Evolutionary conservation across 2,888 invertebrate species (phyloP).

Genomic region (Dastarcus helophoroides): DNA sequence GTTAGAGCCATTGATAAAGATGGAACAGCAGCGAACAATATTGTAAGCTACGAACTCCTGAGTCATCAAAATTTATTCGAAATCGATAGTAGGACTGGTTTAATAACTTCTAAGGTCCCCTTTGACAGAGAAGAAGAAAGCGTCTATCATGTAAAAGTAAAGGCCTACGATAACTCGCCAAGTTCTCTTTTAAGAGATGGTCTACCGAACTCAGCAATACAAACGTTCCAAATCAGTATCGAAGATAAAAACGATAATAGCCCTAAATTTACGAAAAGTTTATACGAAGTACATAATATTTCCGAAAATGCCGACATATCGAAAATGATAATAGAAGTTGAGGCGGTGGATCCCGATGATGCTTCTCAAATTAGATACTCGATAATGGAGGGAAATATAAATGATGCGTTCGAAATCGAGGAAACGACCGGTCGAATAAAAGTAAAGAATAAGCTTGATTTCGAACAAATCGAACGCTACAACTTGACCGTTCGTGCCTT

Average conservation of each 20-base stretch:
- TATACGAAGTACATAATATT: conserved; percentile 63
- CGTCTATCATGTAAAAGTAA: conserved; percentile 81
- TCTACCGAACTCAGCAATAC: conserved; percentile 63
- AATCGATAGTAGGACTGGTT: conserved; percentile 77
- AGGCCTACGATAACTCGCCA: conserved; percentile 81
- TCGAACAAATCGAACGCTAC: conserved; percentile 76
- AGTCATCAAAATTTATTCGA: conserved; percentile 59
- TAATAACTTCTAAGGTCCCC: conserved; percentile 66
- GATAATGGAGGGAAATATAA: conserved; percentile 76
- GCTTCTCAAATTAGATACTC: conserved; percentile 79
- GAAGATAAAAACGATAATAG: conserved; percentile 94
- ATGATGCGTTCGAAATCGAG: conserved; percentile 77
- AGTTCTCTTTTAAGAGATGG: conserved; percentile 55
- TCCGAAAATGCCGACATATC: conserved; percentile 77
- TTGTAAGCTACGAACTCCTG: conserved; percentile 67
- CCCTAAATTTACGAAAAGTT: conserved; percentile 71
- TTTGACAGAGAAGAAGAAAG: conserved; percentile 82
- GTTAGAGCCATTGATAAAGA: conserved; percentile 73
- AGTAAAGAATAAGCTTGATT: conserved; percentile 68
- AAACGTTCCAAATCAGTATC: conserved; percentile 81
- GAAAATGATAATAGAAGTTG: conserved; percentile 75
- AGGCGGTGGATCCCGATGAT: conserved; percentile 79
- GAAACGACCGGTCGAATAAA: conserved; percentile 75
- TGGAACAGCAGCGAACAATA: conserved; percentile 71
- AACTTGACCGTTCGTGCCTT: conserved; percentile 72